Base-by-base conservation (phyloP, 2,113 vertebrate species). In the Poeciliopsis retropinna region DNA sequence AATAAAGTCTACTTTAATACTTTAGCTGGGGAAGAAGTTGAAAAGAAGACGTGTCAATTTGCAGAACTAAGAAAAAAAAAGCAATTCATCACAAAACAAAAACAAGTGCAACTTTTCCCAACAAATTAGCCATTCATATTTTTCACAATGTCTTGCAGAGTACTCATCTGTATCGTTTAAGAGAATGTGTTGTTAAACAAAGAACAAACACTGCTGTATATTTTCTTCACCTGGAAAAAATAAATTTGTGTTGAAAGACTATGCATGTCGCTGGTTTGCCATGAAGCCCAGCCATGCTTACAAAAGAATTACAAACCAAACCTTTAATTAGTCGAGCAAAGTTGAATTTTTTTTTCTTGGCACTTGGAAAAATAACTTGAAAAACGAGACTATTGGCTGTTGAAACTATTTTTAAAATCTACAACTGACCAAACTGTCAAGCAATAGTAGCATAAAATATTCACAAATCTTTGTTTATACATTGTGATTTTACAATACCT, bases 1-100 rank as follows among this genome's bases (percentile, higher is more conserved):
- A 86, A 85, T 78, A 69, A 70, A 81, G 76, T 72, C 41, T 31
- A 64, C n/a, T 60, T 3, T 19, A 57, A 41, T 44, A 39, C 11
- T 66, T 39, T 17, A 47, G 57, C 14, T 25, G 57, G 8, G 4
- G 12, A 60, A 60, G 3, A 44, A 29, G 65, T 14, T 47, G 39
- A 37, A 27, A 39, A 39, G 30, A 76, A 76, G 64, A 82, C 25
- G 37, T 70, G 64, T 25, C 34, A 67, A 29, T 14, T 67, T 67
- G 14, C 19, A 8, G 39, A 28, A 13, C 63, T 32, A 25, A 64
- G 1, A 64, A 64, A 32, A 64, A 32, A 62, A 34, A 25, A 29
- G 63, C 32, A 32, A 32, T 32, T 34, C 10, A 31, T 25, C 30
- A 32, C 30, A 11, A 29, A 34, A 64, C 28, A 64, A 64, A 17